Conservation (phyloP, 2,113 vertebrate genomes). For the Asarcornis scutulata region DNA sequence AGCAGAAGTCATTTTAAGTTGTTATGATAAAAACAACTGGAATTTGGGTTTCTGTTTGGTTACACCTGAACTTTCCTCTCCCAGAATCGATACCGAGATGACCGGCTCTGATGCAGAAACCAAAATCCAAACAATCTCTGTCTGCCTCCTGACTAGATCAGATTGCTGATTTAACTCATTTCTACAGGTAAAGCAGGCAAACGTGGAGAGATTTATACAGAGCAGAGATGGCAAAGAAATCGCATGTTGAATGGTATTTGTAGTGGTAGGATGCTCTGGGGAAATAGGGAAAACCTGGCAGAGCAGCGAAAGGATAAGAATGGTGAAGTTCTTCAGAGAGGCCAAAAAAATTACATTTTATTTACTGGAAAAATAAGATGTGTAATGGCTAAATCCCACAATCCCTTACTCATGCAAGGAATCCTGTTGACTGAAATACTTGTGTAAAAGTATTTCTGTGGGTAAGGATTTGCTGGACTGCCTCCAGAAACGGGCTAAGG, state of each 20-base stretch:
- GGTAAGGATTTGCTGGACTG: conserved; percentile 8
- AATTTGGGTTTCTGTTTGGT: neutral
- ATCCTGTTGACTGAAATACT: conserved; percentile 43
- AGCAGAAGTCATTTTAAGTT: neutral
- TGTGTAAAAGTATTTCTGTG: conserved; percentile 45
- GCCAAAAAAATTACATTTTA: conserved; percentile 1
- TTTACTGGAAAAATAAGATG: conserved; percentile 38
- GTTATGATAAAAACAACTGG: neutral
- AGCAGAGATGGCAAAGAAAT: neutral
- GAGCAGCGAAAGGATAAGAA: neutral
- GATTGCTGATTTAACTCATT: neutral
- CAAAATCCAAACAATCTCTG: neutral
- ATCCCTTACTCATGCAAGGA: conserved; percentile 32
- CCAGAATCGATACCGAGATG: neutral
- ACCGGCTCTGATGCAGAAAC: neutral
- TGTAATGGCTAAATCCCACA: conserved; percentile 34
- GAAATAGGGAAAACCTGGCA: neutral
- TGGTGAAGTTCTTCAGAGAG: neutral
- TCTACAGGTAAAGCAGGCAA: neutral
- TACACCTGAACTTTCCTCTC: neutral
- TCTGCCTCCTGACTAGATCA: neutral
- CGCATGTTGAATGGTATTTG: neutral
- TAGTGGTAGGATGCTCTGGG: neutral
- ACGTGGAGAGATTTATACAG: neutral
- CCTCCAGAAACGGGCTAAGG: neutral